These are phyloP conservation scores for Alviniconcha marisindica DNA, from an alignment of 1,140 invertebrate species.

Conservation along the genomic window DNA sequence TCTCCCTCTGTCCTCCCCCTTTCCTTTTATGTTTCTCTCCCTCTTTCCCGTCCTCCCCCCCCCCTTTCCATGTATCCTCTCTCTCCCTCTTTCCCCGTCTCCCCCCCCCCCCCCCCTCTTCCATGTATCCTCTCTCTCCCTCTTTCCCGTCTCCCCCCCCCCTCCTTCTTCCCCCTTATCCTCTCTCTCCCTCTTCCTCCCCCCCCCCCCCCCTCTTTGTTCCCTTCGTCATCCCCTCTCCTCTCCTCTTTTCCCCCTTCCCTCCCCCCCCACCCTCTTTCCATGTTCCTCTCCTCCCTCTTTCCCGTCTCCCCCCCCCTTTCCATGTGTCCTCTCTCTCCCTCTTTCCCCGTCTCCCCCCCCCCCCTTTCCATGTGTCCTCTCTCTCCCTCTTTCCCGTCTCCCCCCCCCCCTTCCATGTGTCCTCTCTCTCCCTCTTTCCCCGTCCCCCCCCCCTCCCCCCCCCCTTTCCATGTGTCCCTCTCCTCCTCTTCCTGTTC, in stretches of 20 bases:
- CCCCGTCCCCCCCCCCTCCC: neutral
- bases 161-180: neutral
- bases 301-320: neutral
- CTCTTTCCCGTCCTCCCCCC: neutral
- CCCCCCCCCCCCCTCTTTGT: neutral
- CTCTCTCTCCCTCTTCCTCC: neutral
- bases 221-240: neutral
- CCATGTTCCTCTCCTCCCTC: neutral
- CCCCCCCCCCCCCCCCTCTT: neutral
- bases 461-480: neutral
- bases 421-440: neutral
- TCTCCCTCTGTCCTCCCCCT: neutral
- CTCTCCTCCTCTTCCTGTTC: neutral
- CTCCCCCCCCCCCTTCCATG: neutral
- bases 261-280: conserved; percentile 13
- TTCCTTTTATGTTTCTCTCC: no score
- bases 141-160: neutral
- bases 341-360: neutral
- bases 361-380: no score
- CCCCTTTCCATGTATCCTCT: neutral
- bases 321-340: neutral
- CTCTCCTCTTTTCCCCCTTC: neutral
- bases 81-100: no score
- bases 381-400: no score
- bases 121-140: neutral